Evolutionary conservation across 1,140 invertebrate genomes (phyloP).

Genomic region (Mactra quadrangularis): DNA sequence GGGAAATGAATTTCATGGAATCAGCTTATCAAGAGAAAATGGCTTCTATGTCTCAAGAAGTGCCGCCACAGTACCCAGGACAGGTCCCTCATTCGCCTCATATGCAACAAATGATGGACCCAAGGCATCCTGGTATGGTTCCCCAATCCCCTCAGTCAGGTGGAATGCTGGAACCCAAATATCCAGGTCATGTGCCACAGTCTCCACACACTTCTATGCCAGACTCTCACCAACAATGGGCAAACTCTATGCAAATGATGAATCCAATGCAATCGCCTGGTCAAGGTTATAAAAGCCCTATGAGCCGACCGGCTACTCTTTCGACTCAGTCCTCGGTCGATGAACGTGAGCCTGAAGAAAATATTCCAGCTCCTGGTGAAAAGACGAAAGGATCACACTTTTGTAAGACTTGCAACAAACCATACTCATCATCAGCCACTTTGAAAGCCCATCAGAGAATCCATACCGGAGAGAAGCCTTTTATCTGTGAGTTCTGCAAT

Average conservation of each 20-base stretch:
- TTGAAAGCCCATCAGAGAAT: constrained; percentile 54
- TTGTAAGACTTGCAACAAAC: constrained; percentile 47
- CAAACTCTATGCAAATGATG: constrained; percentile 2
- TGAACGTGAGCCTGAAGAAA: constrained; percentile 42
- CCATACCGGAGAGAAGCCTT: constrained; percentile 64
- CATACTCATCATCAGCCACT: constrained; percentile 51
- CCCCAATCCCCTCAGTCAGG: neutral
- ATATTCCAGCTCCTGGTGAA: neutral
- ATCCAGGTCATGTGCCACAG: neutral
- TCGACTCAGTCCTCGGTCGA: constrained; percentile 43
- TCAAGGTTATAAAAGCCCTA: neutral
- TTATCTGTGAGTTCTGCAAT: constrained; percentile 67
- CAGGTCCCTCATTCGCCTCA: too few species aligned
- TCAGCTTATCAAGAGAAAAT: too few species aligned
- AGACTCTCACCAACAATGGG: neutral
- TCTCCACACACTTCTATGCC: neutral
- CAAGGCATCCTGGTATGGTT: neutral
- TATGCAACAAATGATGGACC: too few species aligned
- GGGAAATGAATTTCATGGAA: too few species aligned
- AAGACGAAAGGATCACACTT: constrained; percentile 44
- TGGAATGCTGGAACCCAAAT: neutral
- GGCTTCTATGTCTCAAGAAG: too few species aligned
- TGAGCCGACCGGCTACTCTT: neutral
- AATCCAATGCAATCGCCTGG: neutral
- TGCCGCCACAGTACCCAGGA: too few species aligned